Evolutionary conservation across 92 coral and sea anemone genomes (phyloP).

Genomic region (Galaxea fascicularis): DNA sequence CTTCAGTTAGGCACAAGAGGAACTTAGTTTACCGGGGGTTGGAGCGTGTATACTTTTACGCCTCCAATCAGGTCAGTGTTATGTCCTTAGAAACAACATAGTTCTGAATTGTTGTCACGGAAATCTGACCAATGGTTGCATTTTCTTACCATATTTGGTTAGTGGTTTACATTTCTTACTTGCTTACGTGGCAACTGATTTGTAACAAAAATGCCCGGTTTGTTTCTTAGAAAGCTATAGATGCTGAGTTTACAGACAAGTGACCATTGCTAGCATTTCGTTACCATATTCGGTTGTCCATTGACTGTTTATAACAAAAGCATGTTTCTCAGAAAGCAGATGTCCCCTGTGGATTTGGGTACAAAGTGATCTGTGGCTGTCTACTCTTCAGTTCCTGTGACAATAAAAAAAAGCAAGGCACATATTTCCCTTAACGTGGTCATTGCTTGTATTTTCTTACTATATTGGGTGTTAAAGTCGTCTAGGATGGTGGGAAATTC

Average conservation of each 20-base stretch:
- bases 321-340: constrained; percentile 4
- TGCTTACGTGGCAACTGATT: neutral
- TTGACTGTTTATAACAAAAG: no score
- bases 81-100: neutral
- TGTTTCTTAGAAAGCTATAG: no score
- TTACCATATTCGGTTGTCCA: neutral
- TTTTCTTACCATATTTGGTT: constrained; percentile 20
- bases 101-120: neutral
- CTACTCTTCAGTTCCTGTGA: neutral
- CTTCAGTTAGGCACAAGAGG: constrained; percentile 2
- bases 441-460: neutral
- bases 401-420: neutral
- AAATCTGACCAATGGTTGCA: constrained; percentile 13
- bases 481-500: neutral
- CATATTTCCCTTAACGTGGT: neutral
- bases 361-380: neutral
- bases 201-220: no score
- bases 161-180: neutral
- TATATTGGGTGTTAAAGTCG: neutral
- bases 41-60: neutral
- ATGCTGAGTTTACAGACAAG: no score
- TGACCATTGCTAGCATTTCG: neutral
- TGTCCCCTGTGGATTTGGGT: neutral
- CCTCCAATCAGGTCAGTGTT: neutral
- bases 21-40: neutral